Percentiles rank a stretch among this genome's conserved stretches.
Conservation (phyloP, 2,113 vertebrate genomes). For the Podarcis raffonei region DNA sequence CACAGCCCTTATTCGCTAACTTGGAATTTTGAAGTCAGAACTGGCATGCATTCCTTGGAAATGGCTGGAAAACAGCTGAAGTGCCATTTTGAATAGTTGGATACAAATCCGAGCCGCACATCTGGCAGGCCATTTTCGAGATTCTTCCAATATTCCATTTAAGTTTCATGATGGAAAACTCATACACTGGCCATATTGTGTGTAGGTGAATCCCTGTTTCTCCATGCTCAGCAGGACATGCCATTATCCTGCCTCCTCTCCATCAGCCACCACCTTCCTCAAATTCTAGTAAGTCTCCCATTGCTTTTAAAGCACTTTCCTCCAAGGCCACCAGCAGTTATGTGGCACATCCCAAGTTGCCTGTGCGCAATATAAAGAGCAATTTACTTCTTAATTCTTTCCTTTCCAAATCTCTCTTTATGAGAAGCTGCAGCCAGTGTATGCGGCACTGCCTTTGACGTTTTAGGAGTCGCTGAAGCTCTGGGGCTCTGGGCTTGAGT, state of each 20-base stretch:
- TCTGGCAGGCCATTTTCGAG: not conserved
- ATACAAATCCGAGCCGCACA: not conserved
- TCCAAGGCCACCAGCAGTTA: too few species aligned
- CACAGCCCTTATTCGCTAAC: not conserved
- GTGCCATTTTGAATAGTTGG: not conserved
- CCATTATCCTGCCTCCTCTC: not conserved
- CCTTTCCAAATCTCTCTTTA: too few species aligned
- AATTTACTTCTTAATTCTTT: too few species aligned
- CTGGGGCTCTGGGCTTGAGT: not conserved
- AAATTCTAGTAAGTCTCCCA: not conserved
- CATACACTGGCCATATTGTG: not conserved
- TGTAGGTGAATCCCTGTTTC: not conserved
- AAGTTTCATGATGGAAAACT: not conserved
- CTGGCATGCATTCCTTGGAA: not conserved
- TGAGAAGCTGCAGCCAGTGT: too few species aligned
- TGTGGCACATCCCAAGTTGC: too few species aligned
- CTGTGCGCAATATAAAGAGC: too few species aligned
- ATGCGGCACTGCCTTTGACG: not conserved
- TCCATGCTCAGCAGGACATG: not conserved
- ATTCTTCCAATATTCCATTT: not conserved
- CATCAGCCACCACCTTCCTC: not conserved
- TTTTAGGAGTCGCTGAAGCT: not conserved
- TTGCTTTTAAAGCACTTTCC: too few species aligned
- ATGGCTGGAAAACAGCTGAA: not conserved
- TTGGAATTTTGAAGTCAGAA: not conserved